Percentiles rank a stretch among this genome's conserved stretches.
Evolutionary conservation across 2,888 invertebrate species (phyloP).

Genomic region (Macrophya annulata): DNA sequence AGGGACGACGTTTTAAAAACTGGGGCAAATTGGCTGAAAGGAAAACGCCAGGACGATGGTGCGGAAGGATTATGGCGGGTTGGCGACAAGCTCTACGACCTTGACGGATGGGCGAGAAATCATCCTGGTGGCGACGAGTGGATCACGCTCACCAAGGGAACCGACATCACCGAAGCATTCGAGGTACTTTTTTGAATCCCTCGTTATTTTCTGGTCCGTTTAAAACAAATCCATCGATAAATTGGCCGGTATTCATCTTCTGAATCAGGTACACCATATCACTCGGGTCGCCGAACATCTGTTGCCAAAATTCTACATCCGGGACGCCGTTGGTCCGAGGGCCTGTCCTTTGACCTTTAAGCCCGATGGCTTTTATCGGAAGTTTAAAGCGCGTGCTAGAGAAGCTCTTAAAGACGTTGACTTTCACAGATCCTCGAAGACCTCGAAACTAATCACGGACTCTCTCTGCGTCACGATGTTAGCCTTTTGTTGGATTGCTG

Average conservation of each 20-base stretch:
- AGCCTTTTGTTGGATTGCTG: slow-evolving; percentile 64
- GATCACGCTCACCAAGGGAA: slow-evolving; percentile 87
- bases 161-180: slow-evolving; percentile 91
- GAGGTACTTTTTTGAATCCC: slow-evolving; percentile 78
- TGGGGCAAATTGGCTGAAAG: slow-evolving; percentile 83
- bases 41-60: slow-evolving; percentile 86
- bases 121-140: slow-evolving; percentile 95
- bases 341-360: slow-evolving; percentile 89
- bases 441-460: slow-evolving; percentile 76
- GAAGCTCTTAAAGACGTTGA: slow-evolving; percentile 82
- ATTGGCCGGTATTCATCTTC: neutral
- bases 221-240: neutral
- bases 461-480: slow-evolving; percentile 63
- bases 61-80: slow-evolving; percentile 91
- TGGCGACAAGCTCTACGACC: slow-evolving; percentile 79
- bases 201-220: neutral
- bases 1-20: slow-evolving; percentile 80
- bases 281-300: slow-evolving; percentile 82
- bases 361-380: slow-evolving; percentile 88
- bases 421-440: slow-evolving; percentile 75
- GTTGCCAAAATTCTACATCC: slow-evolving; percentile 85
- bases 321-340: slow-evolving; percentile 84
- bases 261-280: slow-evolving; percentile 83
- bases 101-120: slow-evolving; percentile 87
- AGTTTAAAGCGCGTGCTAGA: slow-evolving; percentile 84